Base-by-base conservation (phyloP, 2,113 vertebrate species). In the Corythornis madagascariensis region DNA sequence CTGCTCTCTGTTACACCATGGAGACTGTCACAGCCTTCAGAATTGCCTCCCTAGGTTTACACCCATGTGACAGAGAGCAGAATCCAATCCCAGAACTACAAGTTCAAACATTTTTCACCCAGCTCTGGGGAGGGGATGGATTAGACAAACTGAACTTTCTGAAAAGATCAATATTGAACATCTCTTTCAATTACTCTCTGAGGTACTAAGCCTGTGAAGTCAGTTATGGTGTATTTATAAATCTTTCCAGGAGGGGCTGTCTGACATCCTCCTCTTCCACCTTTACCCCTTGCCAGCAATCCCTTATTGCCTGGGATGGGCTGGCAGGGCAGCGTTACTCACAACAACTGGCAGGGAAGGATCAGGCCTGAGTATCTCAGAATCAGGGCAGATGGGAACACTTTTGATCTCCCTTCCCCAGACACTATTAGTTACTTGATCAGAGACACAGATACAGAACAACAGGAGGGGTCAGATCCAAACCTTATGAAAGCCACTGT, bases 81-180 rank as follows among this genome's bases (percentile, higher is more conserved):
- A 95, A 96, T 91, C 83, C 45, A 80, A 88, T 69, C 35, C 53
- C 35, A 78, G 47, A 8, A 6, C 60, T 94, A 86, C 86, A 93
- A 93, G 73, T 93, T 91, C 92, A 95, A 95, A 77, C 40, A 96
- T 96, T 91, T 96, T 95, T 96, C 90, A 88, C 69, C 40, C 0
- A 0, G 56, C 94, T 93, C 88, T 86, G 33, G 90, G 86, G 94
- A 95, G 43, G 90, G 92, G 90, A 77, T 88, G 76, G 94, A 95
- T 96, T 94, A 95, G 96, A 95, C 90, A 96, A 96, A 95, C 92
- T 88, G 93, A 95, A 96, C 94, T 95, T 96, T 96, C 93, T 95
- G 92, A 94, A 95, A 96, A 96, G 93, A 96, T 95, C 96, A 96
- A 96, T 95, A 95, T 93, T 86, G 93, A 95, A 96, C 94, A 96